Evolutionary conservation across 2,797 vertebrate genomes (phyloP), one percentile per base, ranked within the genome.

Genomic region (Sylvia borin): DNA sequence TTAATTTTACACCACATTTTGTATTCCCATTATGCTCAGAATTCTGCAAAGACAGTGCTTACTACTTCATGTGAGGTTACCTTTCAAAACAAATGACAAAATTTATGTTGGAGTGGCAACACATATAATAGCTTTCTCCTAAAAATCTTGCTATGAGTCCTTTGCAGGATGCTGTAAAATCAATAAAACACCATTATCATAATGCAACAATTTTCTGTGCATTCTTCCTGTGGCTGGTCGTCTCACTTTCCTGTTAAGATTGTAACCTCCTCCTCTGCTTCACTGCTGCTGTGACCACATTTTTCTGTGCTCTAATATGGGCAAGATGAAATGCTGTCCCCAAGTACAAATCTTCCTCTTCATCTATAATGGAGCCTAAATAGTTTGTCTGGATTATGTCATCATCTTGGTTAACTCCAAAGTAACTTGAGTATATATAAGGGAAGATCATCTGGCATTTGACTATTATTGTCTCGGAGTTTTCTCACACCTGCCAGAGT

Each of bases 131-230:
- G 32, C 26, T 26, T 75, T 90, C 54, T 83, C 62, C 64, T 92
- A 78, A 91, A 86, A 85, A 38, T 78, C 54, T 61, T 80, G 10
- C 74, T 54, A 43, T 1, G 1, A 60, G 66, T 85, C 26, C 24
- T 90, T 85, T 42, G 14, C 70, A 81, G 70, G 88, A 93, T 88
- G 70, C 60, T 84, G 66, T 53, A 67, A 90, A 91, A 96, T 97
- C 95, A 78, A 92, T 96, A 77, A n/a, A 68, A 43, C 14, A 38
- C 62, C 72, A 94, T 96, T 95, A 92, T 48, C 91, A 47, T 93
- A 95, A 96, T 91, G 79, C 40, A 92, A 9, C 62, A 22, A 36
- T 91, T 93, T 91, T 85, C 71, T 87, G 18, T 54, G 34, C 19
- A 3, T 80, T 83, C 79, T 94, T 96, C 87, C 93, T 96, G 91